phyloP scores from a whole-genome alignment of 1,140 invertebrate species.

The Nasonia longicornis region DNA sequence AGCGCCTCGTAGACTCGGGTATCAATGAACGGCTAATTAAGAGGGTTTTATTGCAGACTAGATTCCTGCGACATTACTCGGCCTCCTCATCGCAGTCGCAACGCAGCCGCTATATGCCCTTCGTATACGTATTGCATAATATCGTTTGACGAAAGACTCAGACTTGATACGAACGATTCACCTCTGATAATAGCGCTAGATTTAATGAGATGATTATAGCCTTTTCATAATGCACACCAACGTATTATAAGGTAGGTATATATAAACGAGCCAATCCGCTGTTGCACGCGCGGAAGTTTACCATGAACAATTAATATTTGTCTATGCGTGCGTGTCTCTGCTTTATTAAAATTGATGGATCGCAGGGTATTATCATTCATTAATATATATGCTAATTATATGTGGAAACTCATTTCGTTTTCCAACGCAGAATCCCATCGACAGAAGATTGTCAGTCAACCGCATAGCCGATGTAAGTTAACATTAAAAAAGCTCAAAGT shows the following conservation, averaged over 20 bases:
- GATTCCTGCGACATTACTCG: slow-evolving; percentile 43
- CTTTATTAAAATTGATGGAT: not conserved
- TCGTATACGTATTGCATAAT: not conserved
- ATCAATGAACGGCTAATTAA: slow-evolving; percentile 45
- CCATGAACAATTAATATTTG: not conserved
- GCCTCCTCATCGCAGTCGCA: not conserved
- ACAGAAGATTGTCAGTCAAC: too few relatives aligned
- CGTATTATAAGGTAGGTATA: too few relatives aligned
- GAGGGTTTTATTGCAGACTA: slow-evolving; percentile 43
- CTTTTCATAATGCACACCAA: too few relatives aligned
- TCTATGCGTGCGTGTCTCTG: not conserved
- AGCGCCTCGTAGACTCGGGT: slow-evolving; percentile 18
- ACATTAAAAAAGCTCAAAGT: too few relatives aligned
- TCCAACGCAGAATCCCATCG: too few relatives aligned
- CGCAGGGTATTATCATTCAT: not conserved
- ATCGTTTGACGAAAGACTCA: not conserved
- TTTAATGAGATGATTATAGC: not conserved
- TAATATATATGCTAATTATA: not conserved
- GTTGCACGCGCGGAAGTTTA: not conserved
- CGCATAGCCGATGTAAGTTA: too few relatives aligned
- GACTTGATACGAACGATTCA: not conserved
- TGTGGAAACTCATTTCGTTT: not conserved
- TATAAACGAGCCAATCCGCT: not conserved
- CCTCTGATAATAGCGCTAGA: not conserved
- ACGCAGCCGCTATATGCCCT: not conserved